Evolutionary conservation across 2,888 invertebrate genomes (phyloP), one percentile per base, ranked within the genome.

Genomic region (Leptura quadrifasciata): DNA sequence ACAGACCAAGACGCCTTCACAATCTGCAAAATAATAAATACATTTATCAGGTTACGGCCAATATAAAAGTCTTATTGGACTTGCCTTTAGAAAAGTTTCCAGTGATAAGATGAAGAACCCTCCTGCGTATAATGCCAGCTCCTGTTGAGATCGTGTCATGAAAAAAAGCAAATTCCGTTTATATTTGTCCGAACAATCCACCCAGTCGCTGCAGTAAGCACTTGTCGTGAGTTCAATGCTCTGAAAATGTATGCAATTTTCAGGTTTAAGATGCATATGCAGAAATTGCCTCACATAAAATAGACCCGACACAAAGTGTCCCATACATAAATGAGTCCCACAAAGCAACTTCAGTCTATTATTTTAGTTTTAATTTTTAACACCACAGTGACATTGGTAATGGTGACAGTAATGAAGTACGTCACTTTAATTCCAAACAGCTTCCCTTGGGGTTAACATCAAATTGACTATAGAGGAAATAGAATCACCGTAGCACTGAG

Each of bases 1-100:
- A 92, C 88, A 0, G 92, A 92, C 83, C 92, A 92, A 0, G 92
- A 91, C 0, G 91, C 89, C 84, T 91, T 91, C 74, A 92, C 88
- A 60, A 92, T 91, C 92, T 92, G 90, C 79, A 91, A 91, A 55
- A 63, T 0, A 72, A 75, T 12, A 58, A 74, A 64, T 75, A 73
- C 71, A 72, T 57, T 47, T 39, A 12, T 15, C 18, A 18, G 1
- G 1, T 10, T 15, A 0, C 6, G 27, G 9, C 20, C 15, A 4
- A 4, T 20, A 35, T 64, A 47, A 64, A 35, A 20, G 12, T 21
- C 18, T 3, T 64, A 39, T 35, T 8, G 9, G 85, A 72, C 69
- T 89, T 84, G 91, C 92, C 87, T 89, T 89, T 52, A 90, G 84
- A 81, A 91, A 91, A 15, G 91, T 91, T 72, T 89, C 88, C 18